A percentile compares a stretch with the other conserved stretches of the same genome.
These are phyloP conservation scores for Ips typographus DNA, from an alignment of 1,140 invertebrate species.

Conservation along the genomic window DNA sequence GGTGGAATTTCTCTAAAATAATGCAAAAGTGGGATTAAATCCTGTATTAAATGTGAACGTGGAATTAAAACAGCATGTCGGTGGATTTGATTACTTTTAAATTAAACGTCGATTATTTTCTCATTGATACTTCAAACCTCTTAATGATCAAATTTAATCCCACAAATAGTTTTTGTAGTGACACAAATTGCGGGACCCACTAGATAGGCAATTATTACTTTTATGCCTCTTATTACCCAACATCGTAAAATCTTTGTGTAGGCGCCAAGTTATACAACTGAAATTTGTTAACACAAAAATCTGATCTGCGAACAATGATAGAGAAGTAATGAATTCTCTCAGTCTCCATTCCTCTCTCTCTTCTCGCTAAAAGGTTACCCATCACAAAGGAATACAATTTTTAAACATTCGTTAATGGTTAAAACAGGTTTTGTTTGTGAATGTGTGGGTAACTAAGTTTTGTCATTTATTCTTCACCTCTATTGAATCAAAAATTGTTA, in stretches of 20 bases:
- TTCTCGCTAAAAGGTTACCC: slow-evolving; percentile 23
- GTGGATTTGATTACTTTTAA: too few species aligned
- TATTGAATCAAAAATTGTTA: slow-evolving; percentile 24
- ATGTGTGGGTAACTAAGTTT: slow-evolving; percentile 18
- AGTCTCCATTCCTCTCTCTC: too few species aligned
- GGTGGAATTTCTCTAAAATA: too few species aligned
- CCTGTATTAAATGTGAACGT: too few species aligned
- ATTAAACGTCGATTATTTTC: neutral
- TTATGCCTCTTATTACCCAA: neutral
- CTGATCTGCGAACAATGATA: slow-evolving; percentile 9
- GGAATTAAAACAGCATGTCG: too few species aligned
- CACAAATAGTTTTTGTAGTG: neutral
- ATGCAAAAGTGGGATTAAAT: too few species aligned
- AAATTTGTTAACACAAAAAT: slow-evolving; percentile 14
- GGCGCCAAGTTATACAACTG: slow-evolving; percentile 1
- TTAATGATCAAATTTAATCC: neutral
- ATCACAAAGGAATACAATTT: slow-evolving; percentile 23
- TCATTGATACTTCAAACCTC: too few species aligned
- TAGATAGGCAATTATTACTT: neutral
- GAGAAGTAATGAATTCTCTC: neutral
- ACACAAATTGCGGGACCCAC: neutral
- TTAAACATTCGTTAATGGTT: slow-evolving; percentile 13
- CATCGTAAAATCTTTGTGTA: neutral
- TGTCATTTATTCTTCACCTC: slow-evolving; percentile 14
- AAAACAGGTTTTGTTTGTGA: slow-evolving; percentile 18